These are phyloP conservation scores for Linurgus olivaceus DNA, from an alignment of 2,797 vertebrate genomes.

Conservation along the genomic window DNA sequence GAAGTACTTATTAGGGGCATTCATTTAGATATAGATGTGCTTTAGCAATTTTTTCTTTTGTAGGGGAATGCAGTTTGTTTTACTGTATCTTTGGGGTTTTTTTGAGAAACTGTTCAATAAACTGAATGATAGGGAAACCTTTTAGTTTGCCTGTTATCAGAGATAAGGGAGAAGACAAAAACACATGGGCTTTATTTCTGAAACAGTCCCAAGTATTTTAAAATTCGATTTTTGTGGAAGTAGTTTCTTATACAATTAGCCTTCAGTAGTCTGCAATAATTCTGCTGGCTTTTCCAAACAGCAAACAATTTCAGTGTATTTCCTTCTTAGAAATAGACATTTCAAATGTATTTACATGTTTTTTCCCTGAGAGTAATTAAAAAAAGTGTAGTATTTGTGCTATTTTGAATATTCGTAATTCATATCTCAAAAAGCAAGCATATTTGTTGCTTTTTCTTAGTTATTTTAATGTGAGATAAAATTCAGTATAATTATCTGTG, in stretches of 20 bases:
- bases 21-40: background rate
- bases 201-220: background rate
- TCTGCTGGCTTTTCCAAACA: background rate
- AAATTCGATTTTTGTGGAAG: background rate
- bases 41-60: background rate
- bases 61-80: background rate
- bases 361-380: background rate
- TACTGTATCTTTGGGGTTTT: background rate
- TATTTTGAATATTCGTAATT: background rate
- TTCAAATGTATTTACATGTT: background rate
- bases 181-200: background rate
- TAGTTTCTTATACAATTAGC: background rate
- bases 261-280: background rate
- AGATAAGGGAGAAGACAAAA: background rate
- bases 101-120: background rate
- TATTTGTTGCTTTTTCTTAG: background rate
- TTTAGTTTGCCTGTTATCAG: background rate
- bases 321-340: background rate
- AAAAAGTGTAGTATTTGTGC: background rate
- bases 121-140: background rate
- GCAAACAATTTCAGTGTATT: background rate
- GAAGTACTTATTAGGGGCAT: background rate
- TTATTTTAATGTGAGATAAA: background rate
- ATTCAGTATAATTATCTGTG: background rate
- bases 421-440: background rate